Evolutionary conservation across 2,113 vertebrate species (phyloP).

Genomic region (Ellobius talpinus): DNA sequence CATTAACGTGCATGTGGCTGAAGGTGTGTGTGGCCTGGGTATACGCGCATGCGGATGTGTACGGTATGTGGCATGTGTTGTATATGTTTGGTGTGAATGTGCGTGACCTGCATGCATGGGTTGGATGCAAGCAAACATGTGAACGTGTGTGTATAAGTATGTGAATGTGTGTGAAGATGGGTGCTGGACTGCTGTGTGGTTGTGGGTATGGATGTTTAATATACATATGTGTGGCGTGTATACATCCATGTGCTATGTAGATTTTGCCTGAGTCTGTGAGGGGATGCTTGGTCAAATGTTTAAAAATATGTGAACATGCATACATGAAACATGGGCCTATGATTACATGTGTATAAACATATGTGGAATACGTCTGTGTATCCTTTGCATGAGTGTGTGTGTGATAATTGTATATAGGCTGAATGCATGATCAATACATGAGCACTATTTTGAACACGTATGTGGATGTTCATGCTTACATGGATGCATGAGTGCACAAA

Average conservation of each 20-base stretch:
- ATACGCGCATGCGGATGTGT: no score
- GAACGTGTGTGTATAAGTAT: background rate
- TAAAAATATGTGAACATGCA: background rate
- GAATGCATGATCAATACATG: background rate
- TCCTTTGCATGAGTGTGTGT: background rate
- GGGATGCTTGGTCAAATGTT: background rate
- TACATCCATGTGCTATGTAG: background rate
- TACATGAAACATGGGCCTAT: background rate
- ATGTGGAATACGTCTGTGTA: background rate
- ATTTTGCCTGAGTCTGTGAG: background rate
- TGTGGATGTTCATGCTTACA: background rate
- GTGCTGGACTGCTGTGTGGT: background rate
- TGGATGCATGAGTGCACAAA: background rate
- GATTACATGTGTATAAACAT: background rate
- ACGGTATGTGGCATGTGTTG: background rate
- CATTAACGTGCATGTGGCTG: background rate
- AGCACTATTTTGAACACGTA: background rate
- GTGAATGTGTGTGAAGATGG: background rate
- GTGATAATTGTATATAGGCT: background rate
- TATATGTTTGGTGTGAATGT: background rate
- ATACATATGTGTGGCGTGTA: no score
- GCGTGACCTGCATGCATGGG: background rate
- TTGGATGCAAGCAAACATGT: background rate
- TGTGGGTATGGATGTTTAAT: background rate
- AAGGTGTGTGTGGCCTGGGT: no score